Evolutionary conservation across 2,888 invertebrate species (phyloP), one percentile per base, ranked within the genome.

Genomic region (Meteorus cinctellus): DNA sequence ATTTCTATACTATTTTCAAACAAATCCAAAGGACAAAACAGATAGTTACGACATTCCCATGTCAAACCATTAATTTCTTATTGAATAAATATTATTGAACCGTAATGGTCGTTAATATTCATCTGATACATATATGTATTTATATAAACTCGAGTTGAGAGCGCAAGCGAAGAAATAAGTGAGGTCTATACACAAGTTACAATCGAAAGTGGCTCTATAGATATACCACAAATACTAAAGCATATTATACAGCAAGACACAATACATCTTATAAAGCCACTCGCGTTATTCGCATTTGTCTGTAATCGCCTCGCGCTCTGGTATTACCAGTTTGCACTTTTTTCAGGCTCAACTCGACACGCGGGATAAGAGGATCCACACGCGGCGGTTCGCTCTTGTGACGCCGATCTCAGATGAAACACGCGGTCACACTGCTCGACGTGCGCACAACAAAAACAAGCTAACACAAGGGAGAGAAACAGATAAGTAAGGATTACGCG

Each of bases 311-410:
- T 73, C 79, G 76, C 76, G 80, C 80, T 78, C 80, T 81, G 79
- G 79, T 79, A 80, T 80, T 81, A 80, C 81, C 80, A 80, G 82
- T 81, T 80, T 78, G 71, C 76, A 79, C 76, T 77, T 81, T 75
- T 77, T 77, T n/a, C n/a, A 48, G 4, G 74, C 10, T 29, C 27
- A 12, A 60, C 27, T 14, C 59, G 59, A 60, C 59, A 60, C 59
- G 27, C 27, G 59, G 24, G n/a, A n/a, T 4, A 48, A 24, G 59
- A 60, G 19, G 59, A 60, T 24, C 59, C 59, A 60, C 59, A 19
- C 59, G 27, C 48, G 48, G 48, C n/a, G 48, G 4, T n/a, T n/a
- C n/a, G 3, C n/a, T 48, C 48, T 48, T 48, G 16, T 48, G 48
- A 48, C 48, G 16, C n/a, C 48, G 48, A 48, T 48, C 16, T 48